Evolutionary conservation across 2,113 vertebrate species (phyloP), one percentile per base, ranked within the genome.

Genomic region (Paedocypris sp.): DNA sequence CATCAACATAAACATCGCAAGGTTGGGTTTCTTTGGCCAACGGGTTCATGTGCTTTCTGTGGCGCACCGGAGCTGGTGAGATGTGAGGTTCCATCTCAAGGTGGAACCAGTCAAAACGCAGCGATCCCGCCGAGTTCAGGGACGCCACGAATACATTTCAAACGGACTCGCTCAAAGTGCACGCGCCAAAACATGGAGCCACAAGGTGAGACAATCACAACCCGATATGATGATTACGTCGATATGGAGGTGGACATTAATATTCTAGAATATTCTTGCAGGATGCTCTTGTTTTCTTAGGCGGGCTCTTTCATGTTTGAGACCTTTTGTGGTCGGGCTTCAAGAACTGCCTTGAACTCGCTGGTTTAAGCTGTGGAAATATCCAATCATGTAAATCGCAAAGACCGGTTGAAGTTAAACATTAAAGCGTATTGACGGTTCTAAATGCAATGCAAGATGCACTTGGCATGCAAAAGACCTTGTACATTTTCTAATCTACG

Each of bases 171-270:
- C 20, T 54, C 13, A 16, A 57, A 52, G 45, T 31, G 39, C 11
- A 7, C 23, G 1, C 25, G 1, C 26, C 26, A 42, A 36, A 61
- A 45, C 15, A 23, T 49, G 46, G 9, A 66, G 66, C 12, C 43
- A 45, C 52, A 68, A 36, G 46, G 26, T 18, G 12, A 12, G 41
- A 46, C 22, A 38, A 39, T 31, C 10, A n/a, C 23, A 4, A 54
- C 33, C n/a, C 47, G 59, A 69, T 67, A 66, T 67, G 60, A 29
- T 73, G 65, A 69, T 72, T n/a, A 13, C 32, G 29, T 38, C 12
- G 39, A 64, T 29, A 15, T 12, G 42, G 46, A 39, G 4, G 45
- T 15, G 10, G 5, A 11, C 20, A 64, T 71, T 54, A 67, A 67
- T 64, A 67, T 63, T 64, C 23, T 50, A 64, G 35, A 19, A 46